These are phyloP conservation scores for Eclectus roratus DNA, from an alignment of 2,113 vertebrate genomes.

Conservation along the genomic window DNA sequence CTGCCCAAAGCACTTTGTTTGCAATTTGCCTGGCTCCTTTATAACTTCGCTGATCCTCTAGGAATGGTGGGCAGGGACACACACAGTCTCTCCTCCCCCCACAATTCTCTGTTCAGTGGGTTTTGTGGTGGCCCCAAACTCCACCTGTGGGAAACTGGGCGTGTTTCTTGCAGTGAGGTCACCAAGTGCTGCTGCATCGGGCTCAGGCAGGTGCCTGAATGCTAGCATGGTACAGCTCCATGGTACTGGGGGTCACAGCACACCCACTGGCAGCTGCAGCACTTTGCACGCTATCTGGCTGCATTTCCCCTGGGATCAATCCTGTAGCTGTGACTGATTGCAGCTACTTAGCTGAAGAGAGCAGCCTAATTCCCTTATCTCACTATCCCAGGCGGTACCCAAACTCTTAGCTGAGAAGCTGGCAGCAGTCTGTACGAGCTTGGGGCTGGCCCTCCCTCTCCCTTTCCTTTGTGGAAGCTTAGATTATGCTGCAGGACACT, in stretches of 20 bases:
- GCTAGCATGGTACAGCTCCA: background rate
- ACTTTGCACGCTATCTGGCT: accelerated
- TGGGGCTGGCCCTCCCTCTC: background rate
- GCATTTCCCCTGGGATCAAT: constrained; percentile 19
- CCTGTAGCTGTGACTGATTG: constrained; percentile 49
- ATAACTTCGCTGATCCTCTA: background rate
- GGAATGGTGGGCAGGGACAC: background rate
- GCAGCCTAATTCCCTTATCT: constrained; percentile 65
- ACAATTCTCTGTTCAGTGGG: background rate
- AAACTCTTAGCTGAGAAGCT: constrained; percentile 9
- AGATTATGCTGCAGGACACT: constrained; percentile 16
- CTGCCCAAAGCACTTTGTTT: constrained; percentile 37
- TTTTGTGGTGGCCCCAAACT: background rate
- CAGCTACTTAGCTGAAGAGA: constrained; percentile 52
- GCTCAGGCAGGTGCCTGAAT: background rate
- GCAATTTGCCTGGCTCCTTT: background rate
- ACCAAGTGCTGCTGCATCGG: background rate
- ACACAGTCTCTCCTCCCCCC: accelerated
- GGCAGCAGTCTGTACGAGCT: constrained; percentile 1
- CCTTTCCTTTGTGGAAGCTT: constrained; percentile 32
- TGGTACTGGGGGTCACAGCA: background rate
- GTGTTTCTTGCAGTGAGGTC: background rate
- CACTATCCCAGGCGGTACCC: constrained; percentile 29
- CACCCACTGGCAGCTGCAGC: background rate
- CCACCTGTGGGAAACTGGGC: background rate